Evolutionary conservation across 2,797 vertebrate genomes (phyloP).

Genomic region (Vultur gryphus): DNA sequence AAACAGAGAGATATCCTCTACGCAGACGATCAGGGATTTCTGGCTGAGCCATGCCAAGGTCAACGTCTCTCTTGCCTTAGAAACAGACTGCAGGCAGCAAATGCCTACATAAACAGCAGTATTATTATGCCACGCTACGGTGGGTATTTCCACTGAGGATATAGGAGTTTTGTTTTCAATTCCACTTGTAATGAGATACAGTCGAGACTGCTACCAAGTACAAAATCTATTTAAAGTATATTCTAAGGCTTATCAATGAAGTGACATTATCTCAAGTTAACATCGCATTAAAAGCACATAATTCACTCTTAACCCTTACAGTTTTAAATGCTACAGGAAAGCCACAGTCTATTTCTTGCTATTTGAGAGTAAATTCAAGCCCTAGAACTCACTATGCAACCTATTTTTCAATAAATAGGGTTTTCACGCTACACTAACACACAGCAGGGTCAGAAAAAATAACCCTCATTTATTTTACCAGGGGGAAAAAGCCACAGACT

Average conservation of each 20-base stretch:
- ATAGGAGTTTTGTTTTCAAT: neutral
- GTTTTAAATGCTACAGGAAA: neutral
- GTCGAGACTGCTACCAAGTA: neutral
- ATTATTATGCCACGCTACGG: neutral
- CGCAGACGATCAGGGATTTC: accelerated
- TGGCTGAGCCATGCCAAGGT: neutral
- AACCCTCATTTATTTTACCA: neutral
- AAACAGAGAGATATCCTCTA: accelerated
- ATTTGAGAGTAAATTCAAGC: neutral
- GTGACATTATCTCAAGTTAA: neutral
- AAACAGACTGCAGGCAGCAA: neutral
- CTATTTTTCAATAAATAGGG: neutral
- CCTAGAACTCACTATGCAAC: neutral
- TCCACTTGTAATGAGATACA: neutral
- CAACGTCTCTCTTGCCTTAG: neutral
- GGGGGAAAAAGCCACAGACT: neutral
- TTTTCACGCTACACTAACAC: neutral
- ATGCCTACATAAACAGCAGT: neutral
- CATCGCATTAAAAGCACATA: neutral
- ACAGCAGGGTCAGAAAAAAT: neutral
- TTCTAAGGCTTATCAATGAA: neutral
- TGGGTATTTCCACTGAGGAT: neutral
- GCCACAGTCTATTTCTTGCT: neutral
- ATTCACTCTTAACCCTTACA: neutral
- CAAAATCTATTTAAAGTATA: neutral